phyloP scores from a whole-genome alignment of 37 sponge, comb jelly and placozoan genomes.

The Lycopodina hypogea region DNA sequence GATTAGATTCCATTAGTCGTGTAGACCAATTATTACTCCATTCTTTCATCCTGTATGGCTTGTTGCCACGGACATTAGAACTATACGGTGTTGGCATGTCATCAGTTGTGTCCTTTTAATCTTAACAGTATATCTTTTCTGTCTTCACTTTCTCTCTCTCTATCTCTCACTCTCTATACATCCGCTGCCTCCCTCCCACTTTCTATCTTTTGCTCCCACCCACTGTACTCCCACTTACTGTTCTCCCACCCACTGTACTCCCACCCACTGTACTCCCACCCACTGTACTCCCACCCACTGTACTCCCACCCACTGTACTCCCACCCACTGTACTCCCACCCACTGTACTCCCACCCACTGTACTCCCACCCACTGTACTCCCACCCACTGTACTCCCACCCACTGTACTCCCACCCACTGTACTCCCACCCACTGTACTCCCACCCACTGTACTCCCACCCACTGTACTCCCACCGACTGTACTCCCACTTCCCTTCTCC shows the following conservation, averaged over 20 bases:
- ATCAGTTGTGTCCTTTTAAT: no score
- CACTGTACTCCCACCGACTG: background rate
- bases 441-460: background rate
- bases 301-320: background rate
- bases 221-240: background rate
- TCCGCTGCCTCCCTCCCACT: constrained; percentile 2
- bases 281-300: background rate
- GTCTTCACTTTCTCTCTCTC: constrained; percentile 5
- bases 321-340: background rate
- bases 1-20: background rate
- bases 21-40: background rate
- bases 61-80: background rate
- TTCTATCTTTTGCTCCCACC: background rate
- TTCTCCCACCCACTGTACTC: background rate
- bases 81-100: no score
- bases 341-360: background rate
- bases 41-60: background rate
- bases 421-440: background rate
- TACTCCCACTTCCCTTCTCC: background rate
- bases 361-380: background rate
- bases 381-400: background rate
- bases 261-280: background rate
- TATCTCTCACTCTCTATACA: constrained; percentile 39
- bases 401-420: background rate
- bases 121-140: background rate